A percentile compares a stretch with the other conserved stretches of the same genome.
phyloP scores from a whole-genome alignment of 2,888 invertebrate species.

The Colletes collaris region DNA sequence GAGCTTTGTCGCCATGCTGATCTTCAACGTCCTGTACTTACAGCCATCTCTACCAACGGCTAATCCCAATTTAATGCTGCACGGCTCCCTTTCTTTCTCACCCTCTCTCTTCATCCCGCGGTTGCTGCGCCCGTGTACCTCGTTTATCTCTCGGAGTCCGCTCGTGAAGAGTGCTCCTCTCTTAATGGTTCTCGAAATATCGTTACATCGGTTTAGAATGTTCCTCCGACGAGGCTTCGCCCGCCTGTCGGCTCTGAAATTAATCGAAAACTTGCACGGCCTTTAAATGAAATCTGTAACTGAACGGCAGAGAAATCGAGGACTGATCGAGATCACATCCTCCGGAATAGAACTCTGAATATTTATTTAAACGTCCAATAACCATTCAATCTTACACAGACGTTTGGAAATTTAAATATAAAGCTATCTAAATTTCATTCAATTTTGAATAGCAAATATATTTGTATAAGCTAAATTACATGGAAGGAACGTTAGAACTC shows the following conservation, averaged over 20 bases:
- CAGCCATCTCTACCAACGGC: constrained; percentile 58
- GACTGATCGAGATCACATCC: too few species aligned
- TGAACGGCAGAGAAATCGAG: neutral
- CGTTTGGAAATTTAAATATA: too few species aligned
- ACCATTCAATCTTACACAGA: too few species aligned
- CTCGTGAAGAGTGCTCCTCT: constrained; percentile 54
- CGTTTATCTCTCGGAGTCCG: constrained; percentile 51
- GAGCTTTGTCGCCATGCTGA: constrained; percentile 66
- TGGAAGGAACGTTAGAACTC: neutral
- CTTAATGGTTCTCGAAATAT: constrained; percentile 65
- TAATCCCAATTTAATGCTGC: constrained; percentile 70
- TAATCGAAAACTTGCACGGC: constrained; percentile 29
- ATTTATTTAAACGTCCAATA: too few species aligned
- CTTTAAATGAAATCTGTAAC: constrained; percentile 21
- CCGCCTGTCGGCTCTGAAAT: constrained; percentile 29
- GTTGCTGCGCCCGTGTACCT: constrained; percentile 51
- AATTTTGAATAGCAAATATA: too few species aligned
- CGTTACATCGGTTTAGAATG: constrained; percentile 64
- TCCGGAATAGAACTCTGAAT: too few species aligned
- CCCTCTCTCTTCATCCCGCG: constrained; percentile 19
- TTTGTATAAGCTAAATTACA: too few species aligned
- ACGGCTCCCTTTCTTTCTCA: constrained; percentile 34
- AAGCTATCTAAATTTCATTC: too few species aligned
- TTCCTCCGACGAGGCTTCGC: constrained; percentile 23
- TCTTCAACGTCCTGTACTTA: constrained; percentile 62